Percentiles rank a stretch among this genome's conserved stretches.
phyloP scores from a whole-genome alignment of 2,797 vertebrate species.

The Sarcoramphus papa region DNA sequence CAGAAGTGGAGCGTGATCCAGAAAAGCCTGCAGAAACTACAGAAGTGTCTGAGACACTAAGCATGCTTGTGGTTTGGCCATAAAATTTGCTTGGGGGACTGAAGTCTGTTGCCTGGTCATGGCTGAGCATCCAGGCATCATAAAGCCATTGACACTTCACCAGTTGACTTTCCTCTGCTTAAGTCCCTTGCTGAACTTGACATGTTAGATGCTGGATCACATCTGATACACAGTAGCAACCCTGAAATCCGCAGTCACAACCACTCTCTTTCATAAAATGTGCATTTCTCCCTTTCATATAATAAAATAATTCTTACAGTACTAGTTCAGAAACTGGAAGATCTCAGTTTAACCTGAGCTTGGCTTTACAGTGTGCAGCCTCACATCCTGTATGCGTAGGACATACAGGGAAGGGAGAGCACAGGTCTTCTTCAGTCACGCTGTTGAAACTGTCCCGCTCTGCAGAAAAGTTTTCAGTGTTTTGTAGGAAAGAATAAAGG shows the following conservation, averaged over 20 bases:
- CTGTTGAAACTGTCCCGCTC: neutral
- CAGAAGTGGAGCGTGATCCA: neutral
- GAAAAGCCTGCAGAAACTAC: neutral
- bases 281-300: neutral
- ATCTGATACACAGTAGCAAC: neutral
- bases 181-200: neutral
- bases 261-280: neutral
- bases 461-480: neutral
- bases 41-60: neutral
- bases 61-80: neutral
- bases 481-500: neutral
- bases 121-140: neutral
- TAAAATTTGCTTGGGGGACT: neutral
- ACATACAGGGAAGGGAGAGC: neutral
- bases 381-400: neutral
- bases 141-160: neutral
- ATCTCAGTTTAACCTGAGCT: neutral
- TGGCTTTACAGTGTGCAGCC: fast-evolving
- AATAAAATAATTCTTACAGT: neutral
- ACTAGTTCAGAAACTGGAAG: neutral
- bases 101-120: neutral
- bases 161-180: neutral
- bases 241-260: neutral
- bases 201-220: neutral
- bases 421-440: neutral